A percentile compares a stretch with the other conserved stretches of the same genome.
Conservation (phyloP, 2,113 vertebrate genomes). For the Microcebus griseorufus region DNA sequence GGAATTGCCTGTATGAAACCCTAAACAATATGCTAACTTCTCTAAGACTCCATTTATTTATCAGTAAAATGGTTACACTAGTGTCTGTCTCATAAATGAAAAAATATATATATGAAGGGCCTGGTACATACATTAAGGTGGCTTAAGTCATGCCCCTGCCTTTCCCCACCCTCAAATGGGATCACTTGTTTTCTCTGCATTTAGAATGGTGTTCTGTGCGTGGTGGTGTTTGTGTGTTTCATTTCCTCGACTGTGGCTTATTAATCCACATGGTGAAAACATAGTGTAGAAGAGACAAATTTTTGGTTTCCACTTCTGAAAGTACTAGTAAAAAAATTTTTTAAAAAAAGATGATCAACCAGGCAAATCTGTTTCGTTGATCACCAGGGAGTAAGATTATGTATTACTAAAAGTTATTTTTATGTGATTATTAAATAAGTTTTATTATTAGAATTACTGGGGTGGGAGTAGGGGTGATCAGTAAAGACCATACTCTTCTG, state of each 20-base stretch:
- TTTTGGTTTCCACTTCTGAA: neutral
- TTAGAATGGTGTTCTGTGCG: neutral
- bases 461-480: too few species aligned
- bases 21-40: neutral
- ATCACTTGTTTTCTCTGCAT: neutral
- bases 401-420: too few species aligned
- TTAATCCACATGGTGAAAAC: neutral
- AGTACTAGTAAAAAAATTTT: neutral
- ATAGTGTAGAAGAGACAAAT: neutral
- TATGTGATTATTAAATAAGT: too few species aligned
- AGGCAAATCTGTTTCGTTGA: too few species aligned
- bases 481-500: too few species aligned
- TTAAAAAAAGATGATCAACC: too few species aligned
- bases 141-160: neutral
- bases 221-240: neutral
- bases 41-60: neutral
- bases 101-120: neutral
- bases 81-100: neutral
- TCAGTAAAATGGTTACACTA: neutral
- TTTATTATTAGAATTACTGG: too few species aligned
- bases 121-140: neutral
- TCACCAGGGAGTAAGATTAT: too few species aligned
- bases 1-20: neutral
- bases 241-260: neutral
- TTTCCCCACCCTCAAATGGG: neutral